phyloP scores from a whole-genome alignment of 1,140 invertebrate genomes.

The Listronotus bonariensis region DNA sequence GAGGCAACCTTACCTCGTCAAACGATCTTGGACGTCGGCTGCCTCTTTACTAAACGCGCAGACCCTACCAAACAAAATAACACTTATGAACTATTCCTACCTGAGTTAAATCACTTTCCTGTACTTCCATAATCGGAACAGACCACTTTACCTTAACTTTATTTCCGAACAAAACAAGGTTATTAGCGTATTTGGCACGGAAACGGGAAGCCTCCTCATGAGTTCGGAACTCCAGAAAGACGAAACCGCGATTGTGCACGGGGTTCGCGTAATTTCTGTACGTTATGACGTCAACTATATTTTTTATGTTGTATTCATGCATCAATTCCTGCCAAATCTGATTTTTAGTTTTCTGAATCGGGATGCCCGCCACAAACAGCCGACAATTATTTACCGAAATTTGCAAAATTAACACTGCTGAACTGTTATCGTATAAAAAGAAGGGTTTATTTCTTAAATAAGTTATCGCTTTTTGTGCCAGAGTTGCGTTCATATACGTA shows the following conservation, averaged over 20 bases:
- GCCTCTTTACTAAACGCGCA: too few relatives aligned
- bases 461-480: constrained; percentile 20
- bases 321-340: constrained; percentile 73
- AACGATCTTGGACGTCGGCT: too few relatives aligned
- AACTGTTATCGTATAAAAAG: too few relatives aligned
- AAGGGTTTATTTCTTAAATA: constrained; percentile 16
- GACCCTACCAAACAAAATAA: too few relatives aligned
- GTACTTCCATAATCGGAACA: constrained; percentile 16
- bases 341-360: constrained; percentile 68
- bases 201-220: constrained; percentile 83
- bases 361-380: constrained; percentile 82
- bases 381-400: constrained; percentile 71
- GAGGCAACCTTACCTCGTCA: too few relatives aligned
- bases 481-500: constrained; percentile 29
- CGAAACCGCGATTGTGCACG: constrained; percentile 68
- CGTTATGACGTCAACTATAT: constrained; percentile 72
- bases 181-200: constrained; percentile 50
- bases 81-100: too few relatives aligned
- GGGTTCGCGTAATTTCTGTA: constrained; percentile 60
- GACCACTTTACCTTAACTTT: constrained; percentile 39
- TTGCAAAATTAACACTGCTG: constrained; percentile 7
- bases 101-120: too few relatives aligned
- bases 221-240: constrained; percentile 84
- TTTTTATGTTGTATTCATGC: constrained; percentile 61
- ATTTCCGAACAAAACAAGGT: constrained; percentile 30